Base-by-base conservation (phyloP, 1,140 invertebrate genomes). In the Cheumatopsyche charites region DNA sequence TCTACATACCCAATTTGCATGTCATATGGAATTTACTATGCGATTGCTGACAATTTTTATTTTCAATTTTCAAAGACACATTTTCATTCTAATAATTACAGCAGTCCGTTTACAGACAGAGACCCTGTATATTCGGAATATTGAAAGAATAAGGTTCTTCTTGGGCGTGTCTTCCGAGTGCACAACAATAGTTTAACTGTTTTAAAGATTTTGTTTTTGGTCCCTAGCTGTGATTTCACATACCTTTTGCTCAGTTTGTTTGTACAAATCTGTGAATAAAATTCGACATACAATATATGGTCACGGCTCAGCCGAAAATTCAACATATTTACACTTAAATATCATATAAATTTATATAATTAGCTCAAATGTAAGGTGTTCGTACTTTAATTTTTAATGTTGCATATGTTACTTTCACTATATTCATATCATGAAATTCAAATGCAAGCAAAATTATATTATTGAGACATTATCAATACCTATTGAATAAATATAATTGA, bases 121-220 rank as follows among this genome's bases (percentile, higher is more conserved):
- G 25, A 52, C 45, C 70, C 58, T 55, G 45, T 62, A 71, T 58
- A 41, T 13, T 47, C 45, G 36, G 26, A 21, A 47, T 29, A 47
- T 42, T 25, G n/a, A 49, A 68, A 17, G n/a, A 12, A 25, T 29
- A 25, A 25, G n/a, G 29, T 36, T 36, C 62, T 5, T 21, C 12
- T 26, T 62, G 13, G 26, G 19, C 13, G 21, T 42, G 43, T 66
- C 63, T 42, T 66, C 71, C 36, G 36, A 41, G 65, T 63, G 29
- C 29, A 36, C 62, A 26, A 19, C 58, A 68, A 71, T 63, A 75
- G 71, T 73, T 69, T 67, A 55, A 71, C 69, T 75, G 58, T 70
- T 52, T 74, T 23, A 69, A 75, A 75, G 71, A 75, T 75, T 73
- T 71, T 72, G 17, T 42, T 75, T 73, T 75, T 75, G 74, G 74